Conservation (phyloP, 2,113 vertebrate genomes). For the Tor tambroides region DNA sequence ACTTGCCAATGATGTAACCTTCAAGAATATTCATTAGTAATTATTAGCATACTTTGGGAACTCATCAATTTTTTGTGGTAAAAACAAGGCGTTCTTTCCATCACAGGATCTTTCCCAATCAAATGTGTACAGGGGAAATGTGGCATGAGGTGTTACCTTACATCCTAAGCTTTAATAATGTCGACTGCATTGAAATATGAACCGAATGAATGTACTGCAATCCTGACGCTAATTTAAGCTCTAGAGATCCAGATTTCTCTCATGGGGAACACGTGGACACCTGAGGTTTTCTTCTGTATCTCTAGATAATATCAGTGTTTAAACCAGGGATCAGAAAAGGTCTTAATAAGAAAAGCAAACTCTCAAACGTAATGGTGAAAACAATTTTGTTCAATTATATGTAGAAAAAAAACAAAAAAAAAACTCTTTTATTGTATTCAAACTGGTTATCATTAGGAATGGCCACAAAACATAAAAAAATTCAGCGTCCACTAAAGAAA, state of each 20-base stretch:
- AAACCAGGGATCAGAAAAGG: not conserved
- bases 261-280: not conserved
- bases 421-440: no score
- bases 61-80: not conserved
- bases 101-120: not conserved
- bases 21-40: not conserved
- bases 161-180: constrained; percentile 4
- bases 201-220: not conserved
- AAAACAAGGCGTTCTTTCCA: not conserved
- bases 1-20: not conserved
- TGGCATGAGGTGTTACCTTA: constrained; percentile 29
- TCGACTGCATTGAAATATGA: constrained; percentile 17
- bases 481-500: not conserved
- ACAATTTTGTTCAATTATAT: no score
- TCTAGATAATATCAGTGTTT: not conserved
- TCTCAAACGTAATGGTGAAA: no score
- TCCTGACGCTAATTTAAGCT: constrained; percentile 31
- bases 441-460: no score
- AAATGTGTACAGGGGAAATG: not conserved
- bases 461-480: not conserved
- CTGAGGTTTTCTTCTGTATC: not conserved
- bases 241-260: not conserved
- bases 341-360: not conserved
- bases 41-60: not conserved
- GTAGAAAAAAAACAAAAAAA: not conserved